Percentiles rank a stretch among this genome's conserved stretches.
phyloP scores from a whole-genome alignment of 2,888 invertebrate genomes.

The Phasia obesa region DNA sequence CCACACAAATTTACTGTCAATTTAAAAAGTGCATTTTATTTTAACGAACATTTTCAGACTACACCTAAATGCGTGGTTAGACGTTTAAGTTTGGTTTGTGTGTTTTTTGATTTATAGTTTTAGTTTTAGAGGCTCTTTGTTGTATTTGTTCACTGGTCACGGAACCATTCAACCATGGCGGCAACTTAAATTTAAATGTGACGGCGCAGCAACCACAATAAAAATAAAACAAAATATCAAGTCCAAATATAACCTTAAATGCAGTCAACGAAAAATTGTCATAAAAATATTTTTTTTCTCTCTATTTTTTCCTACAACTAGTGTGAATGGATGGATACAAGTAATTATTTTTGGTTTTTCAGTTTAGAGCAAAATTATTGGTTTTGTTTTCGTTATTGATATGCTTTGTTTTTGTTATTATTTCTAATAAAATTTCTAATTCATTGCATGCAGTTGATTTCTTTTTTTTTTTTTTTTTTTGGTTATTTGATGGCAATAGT shows the following conservation, averaged over 20 bases:
- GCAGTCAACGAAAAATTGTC: slow-evolving; percentile 53
- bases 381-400: slow-evolving; percentile 17
- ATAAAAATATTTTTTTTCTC: slow-evolving; percentile 43
- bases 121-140: no score
- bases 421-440: slow-evolving; percentile 2
- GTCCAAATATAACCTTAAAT: slow-evolving; percentile 28
- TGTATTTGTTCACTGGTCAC: slow-evolving; percentile 52
- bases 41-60: slow-evolving; percentile 14
- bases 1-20: background rate
- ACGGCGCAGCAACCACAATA: slow-evolving; percentile 30
- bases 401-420: background rate
- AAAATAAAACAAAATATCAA: slow-evolving; percentile 8
- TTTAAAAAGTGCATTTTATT: background rate
- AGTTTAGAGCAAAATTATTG: slow-evolving; percentile 9
- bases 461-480: no score
- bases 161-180: slow-evolving; percentile 52
- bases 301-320: slow-evolving; percentile 4
- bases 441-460: no score
- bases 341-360: background rate
- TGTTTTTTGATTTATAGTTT: background rate
- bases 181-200: slow-evolving; percentile 32
- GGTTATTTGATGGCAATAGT: slow-evolving; percentile 10
- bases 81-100: background rate
- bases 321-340: no score
- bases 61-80: no score